A percentile compares a stretch with the other conserved stretches of the same genome.
Evolutionary conservation across 2,888 invertebrate species (phyloP).

Genomic region (Liopterus haemorrhoidalis): DNA sequence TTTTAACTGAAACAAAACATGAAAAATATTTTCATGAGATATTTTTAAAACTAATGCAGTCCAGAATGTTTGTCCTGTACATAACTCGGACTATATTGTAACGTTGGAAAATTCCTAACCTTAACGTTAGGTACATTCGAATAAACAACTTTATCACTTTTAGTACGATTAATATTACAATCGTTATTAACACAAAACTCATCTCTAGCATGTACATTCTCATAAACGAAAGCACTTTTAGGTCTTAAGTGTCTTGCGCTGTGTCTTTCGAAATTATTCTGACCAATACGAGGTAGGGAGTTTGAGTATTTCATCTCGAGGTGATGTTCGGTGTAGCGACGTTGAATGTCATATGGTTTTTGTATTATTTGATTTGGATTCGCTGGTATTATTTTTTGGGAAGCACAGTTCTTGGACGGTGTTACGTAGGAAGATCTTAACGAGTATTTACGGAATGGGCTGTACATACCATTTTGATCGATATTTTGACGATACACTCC

Average conservation of each 20-base stretch:
- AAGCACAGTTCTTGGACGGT: conserved; percentile 44
- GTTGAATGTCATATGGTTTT: conserved; percentile 15
- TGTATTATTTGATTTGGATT: conserved; percentile 21
- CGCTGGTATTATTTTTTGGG: conserved; percentile 40
- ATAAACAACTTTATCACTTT: conserved; percentile 34
- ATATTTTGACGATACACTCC: conserved; percentile 45
- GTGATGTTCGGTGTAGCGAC: conserved; percentile 12
- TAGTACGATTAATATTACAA: conserved; percentile 28
- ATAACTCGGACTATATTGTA: conserved; percentile 44
- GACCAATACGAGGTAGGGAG: conserved; percentile 16
- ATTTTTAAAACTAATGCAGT: too few species aligned
- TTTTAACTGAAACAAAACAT: too few species aligned
- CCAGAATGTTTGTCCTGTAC: conserved; percentile 39
- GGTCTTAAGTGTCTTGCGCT: conserved; percentile 18
- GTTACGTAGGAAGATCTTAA: conserved; percentile 41
- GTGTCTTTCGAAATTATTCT: conserved; percentile 4
- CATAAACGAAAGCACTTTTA: conserved; percentile 40
- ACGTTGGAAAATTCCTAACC: conserved; percentile 42
- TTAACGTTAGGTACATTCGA: conserved; percentile 37
- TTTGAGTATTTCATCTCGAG: conserved; percentile 15
- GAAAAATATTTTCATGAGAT: too few species aligned
- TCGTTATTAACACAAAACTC: conserved; percentile 27
- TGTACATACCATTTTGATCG: conserved; percentile 47
- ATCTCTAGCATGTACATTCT: conserved; percentile 38
- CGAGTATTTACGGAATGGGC: conserved; percentile 41